A percentile compares a stretch with the other conserved stretches of the same genome.
Evolutionary conservation across 2,888 invertebrate species (phyloP).

Genomic region (Meloe dianella): DNA sequence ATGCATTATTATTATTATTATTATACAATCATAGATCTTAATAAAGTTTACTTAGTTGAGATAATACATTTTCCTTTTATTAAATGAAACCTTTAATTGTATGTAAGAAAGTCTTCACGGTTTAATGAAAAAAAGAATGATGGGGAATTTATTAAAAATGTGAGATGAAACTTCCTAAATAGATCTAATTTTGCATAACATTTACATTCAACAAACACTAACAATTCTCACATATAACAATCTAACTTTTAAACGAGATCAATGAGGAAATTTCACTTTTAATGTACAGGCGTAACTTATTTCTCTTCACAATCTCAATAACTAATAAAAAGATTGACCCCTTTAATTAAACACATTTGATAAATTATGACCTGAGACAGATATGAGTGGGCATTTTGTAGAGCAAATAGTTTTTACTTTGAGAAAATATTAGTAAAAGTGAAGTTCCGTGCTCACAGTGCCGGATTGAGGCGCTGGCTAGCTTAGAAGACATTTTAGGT

Average conservation of each 20-base stretch:
- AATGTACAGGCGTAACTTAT: neutral
- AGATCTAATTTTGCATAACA: neutral
- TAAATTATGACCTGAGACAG: neutral
- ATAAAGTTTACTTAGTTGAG: neutral
- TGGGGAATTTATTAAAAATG: neutral
- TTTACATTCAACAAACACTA: neutral
- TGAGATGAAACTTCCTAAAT: neutral
- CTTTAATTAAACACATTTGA: neutral
- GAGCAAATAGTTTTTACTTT: neutral
- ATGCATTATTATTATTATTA: neutral
- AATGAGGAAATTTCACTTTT: neutral
- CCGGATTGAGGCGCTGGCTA: too few species aligned
- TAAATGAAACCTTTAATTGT: neutral
- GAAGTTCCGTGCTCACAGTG: too few species aligned
- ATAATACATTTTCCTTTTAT: neutral
- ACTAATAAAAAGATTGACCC: neutral
- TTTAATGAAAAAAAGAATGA: neutral
- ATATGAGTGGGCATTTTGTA: neutral
- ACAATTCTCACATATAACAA: neutral
- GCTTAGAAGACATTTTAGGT: too few species aligned
- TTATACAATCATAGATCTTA: neutral
- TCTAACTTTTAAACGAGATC: neutral
- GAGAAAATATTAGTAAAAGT: too few species aligned
- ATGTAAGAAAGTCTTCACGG: neutral
- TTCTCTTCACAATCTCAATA: neutral